Evolutionary conservation across 2,888 invertebrate genomes (phyloP), one percentile per base, ranked within the genome.

Genomic region (Galeruca laticollis): DNA sequence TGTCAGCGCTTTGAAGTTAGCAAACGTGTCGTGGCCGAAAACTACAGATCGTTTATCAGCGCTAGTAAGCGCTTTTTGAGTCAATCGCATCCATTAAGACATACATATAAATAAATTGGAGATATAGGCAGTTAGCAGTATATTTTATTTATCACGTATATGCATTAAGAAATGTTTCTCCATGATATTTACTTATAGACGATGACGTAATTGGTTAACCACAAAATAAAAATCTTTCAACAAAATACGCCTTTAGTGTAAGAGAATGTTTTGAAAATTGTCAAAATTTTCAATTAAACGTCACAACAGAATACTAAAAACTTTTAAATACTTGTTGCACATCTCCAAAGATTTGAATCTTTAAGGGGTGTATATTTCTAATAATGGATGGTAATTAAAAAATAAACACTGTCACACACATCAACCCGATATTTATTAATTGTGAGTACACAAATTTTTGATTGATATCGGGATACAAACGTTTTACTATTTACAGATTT

Each of bases 341-440:
- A 18, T 18, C 10, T 56, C 2, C 3, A 57, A 35, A 18, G n/a
- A 15, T 57, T 57, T 18, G 21, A 56, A 35, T 2, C 15, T 35
- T 57, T 31, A 35, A 1, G 18, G 15, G 10, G 11, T 18, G 35
- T 47, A 26, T n/a, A 43, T 60, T 60, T 21, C 11, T 33, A 21
- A 51, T 52, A 37, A 62, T 52, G 62, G 52, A 35, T 33, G 15
- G 8, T 8, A 61, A 35, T 37, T 62, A 52, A 62, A 51, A 52
- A 35, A n/a, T 15, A 54, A 54, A 2, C n/a, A 6, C 8, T 31
- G 8, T 54, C 4, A 11, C 15, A 26, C 15, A 9, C 35, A 33
- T 57, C 18, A 15, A 8, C 4, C 0, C 33, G 1, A n/a, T 35
- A 35, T 8, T 33, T 2, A 18, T 18, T 15, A 57, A 18, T 33